Percentiles rank a stretch among this genome's conserved stretches.
Evolutionary conservation across 1,140 invertebrate genomes (phyloP).

Genomic region (Zaprionus inermis): DNA sequence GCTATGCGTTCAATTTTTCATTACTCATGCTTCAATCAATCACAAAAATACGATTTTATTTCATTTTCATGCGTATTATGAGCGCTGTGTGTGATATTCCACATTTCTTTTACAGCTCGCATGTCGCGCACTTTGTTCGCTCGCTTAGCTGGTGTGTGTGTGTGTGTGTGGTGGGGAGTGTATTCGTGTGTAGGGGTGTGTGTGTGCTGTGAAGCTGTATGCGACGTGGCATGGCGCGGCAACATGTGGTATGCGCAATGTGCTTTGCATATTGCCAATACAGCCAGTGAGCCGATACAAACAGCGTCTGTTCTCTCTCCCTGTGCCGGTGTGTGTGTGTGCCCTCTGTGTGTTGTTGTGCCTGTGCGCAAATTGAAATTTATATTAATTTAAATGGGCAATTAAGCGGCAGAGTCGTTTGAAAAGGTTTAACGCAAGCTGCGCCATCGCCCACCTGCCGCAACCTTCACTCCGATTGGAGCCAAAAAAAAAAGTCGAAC

Average conservation of each 20-base stretch:
- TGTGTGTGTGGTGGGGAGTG: background rate
- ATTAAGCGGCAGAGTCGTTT: conserved; percentile 64
- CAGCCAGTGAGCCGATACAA: conserved; percentile 19
- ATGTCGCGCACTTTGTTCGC: conserved; percentile 44
- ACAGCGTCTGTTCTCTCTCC: conserved; percentile 8
- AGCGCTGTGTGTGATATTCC: conserved; percentile 63
- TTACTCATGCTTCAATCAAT: conserved; percentile 83
- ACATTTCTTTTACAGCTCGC: conserved; percentile 74
- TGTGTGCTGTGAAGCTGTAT: conserved; percentile 6
- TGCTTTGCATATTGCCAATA: conserved; percentile 67
- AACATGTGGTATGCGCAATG: conserved; percentile 72
- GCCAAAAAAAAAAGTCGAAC: conserved; percentile 45
- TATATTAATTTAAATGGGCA: conserved; percentile 81
- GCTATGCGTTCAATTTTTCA: conserved; percentile 81
- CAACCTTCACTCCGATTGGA: conserved; percentile 2
- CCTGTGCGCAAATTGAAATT: conserved; percentile 69
- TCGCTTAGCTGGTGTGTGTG: conserved; percentile 17
- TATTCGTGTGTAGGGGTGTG: background rate
- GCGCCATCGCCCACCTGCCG: conserved; percentile 35
- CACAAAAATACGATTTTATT: conserved; percentile 81
- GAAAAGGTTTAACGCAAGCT: conserved; percentile 65
- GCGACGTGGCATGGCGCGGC: conserved; percentile 25
- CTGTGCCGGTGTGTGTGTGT: conserved; percentile 18
- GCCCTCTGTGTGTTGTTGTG: conserved; percentile 20
- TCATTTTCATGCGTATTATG: conserved; percentile 82